Percentiles rank a stretch among this genome's conserved stretches.
Conservation (phyloP, 1,140 invertebrate species). For the Phocides pigmalion region DNA sequence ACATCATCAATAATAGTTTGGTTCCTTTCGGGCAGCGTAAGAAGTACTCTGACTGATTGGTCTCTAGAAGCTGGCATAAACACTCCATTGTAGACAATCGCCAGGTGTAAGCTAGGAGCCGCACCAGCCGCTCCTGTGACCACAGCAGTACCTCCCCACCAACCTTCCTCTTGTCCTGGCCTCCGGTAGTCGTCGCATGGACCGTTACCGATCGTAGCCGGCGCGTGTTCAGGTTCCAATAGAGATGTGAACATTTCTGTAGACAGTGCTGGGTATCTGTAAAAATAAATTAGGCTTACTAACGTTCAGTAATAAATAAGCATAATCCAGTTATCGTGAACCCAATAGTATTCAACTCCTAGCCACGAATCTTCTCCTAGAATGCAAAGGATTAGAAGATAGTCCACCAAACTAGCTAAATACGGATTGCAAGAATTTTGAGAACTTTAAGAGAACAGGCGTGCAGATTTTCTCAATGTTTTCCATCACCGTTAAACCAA, state of each 20-base stretch:
- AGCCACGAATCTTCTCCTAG: too few relatives aligned
- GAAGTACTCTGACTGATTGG: slow-evolving; percentile 87
- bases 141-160: slow-evolving; percentile 94
- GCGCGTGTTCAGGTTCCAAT: slow-evolving; percentile 86
- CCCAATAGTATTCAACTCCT: too few relatives aligned
- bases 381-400: too few relatives aligned
- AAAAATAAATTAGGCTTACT: slow-evolving; percentile 39
- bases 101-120: slow-evolving; percentile 91
- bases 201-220: slow-evolving; percentile 66
- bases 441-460: too few relatives aligned
- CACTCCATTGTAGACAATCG: slow-evolving; percentile 92
- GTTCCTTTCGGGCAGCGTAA: slow-evolving; percentile 88
- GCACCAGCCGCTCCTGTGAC: slow-evolving; percentile 91
- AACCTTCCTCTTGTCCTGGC: slow-evolving; percentile 86
- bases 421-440: too few relatives aligned
- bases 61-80: slow-evolving; percentile 87
- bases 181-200: slow-evolving; percentile 79
- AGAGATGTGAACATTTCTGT: slow-evolving; percentile 93
- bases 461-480: too few relatives aligned
- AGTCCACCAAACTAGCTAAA: too few relatives aligned
- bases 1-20: slow-evolving; percentile 90
- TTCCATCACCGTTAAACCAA: too few relatives aligned
- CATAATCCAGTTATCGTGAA: too few relatives aligned
- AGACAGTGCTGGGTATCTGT: slow-evolving; percentile 86
- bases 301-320: too few relatives aligned